Conservation (phyloP, 2,888 invertebrate genomes). For the Nasonovia ribisnigri region DNA sequence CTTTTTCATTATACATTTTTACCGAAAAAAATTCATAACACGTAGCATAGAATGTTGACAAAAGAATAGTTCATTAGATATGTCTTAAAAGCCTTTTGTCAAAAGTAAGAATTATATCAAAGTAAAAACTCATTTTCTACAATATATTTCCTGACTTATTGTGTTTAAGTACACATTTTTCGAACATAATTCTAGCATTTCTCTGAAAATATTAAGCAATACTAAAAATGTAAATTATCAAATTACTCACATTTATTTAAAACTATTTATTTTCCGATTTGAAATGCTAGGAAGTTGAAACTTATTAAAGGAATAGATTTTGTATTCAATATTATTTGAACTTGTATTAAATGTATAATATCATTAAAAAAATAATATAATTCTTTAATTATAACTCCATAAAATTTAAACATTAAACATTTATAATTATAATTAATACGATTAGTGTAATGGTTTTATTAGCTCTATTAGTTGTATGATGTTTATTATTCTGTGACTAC, state of each 20-base stretch:
- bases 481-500: too few relatives aligned
- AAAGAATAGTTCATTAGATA: background rate
- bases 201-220: background rate
- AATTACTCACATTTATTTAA: background rate
- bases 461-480: too few relatives aligned
- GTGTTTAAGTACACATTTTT: background rate
- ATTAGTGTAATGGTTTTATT: too few relatives aligned
- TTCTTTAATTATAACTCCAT: background rate
- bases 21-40: conserved; percentile 11
- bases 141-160: background rate
- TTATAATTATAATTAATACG: too few relatives aligned
- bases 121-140: background rate
- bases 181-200: background rate
- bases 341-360: background rate
- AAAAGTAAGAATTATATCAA: background rate
- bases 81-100: background rate
- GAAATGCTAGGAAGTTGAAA: background rate
- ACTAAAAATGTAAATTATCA: background rate
- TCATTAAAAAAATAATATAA: background rate
- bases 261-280: background rate
- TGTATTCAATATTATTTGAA: background rate
- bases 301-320: background rate
- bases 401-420: too few relatives aligned
- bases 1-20: background rate
- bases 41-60: background rate